Percentiles rank a stretch among this genome's conserved stretches.
These are phyloP conservation scores for Phainopepla nitens DNA, from an alignment of 2,113 vertebrate genomes.

Conservation along the genomic window DNA sequence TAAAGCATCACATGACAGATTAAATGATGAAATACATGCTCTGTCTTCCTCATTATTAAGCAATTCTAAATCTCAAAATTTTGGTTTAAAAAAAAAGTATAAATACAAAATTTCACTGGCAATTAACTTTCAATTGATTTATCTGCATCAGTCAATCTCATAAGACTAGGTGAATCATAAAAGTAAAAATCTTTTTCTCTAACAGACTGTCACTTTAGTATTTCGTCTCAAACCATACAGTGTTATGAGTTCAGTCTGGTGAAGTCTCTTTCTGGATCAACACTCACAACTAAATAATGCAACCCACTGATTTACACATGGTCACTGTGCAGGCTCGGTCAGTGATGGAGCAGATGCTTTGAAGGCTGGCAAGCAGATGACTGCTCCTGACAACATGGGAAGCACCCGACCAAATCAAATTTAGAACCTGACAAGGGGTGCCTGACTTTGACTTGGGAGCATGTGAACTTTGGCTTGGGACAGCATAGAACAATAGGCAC, in stretches of 20 bases:
- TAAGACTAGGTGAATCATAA: not conserved
- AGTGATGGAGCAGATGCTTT: not conserved
- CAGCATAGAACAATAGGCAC: not conserved
- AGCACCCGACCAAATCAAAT: not conserved
- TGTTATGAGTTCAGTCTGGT: not conserved
- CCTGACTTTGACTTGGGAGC: not conserved
- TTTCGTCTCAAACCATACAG: not conserved
- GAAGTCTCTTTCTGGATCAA: not conserved
- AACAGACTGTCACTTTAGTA: not conserved
- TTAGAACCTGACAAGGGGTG: not conserved
- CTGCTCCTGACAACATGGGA: not conserved
- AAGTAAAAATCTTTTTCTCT: not conserved
- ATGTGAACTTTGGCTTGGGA: not conserved
- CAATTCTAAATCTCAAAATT: not conserved
- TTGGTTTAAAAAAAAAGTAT: not conserved
- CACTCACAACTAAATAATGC: not conserved
- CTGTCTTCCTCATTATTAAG: not conserved
- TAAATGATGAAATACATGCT: not conserved
- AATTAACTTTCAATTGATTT: not conserved
- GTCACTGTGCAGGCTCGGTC: not conserved
- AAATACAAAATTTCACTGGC: not conserved
- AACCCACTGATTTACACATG: not conserved
- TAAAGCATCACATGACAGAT: not conserved
- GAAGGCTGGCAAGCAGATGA: not conserved
- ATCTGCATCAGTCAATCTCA: not conserved